phyloP scores from a whole-genome alignment of 2,113 vertebrate species.

The Syngnathus typhle region DNA sequence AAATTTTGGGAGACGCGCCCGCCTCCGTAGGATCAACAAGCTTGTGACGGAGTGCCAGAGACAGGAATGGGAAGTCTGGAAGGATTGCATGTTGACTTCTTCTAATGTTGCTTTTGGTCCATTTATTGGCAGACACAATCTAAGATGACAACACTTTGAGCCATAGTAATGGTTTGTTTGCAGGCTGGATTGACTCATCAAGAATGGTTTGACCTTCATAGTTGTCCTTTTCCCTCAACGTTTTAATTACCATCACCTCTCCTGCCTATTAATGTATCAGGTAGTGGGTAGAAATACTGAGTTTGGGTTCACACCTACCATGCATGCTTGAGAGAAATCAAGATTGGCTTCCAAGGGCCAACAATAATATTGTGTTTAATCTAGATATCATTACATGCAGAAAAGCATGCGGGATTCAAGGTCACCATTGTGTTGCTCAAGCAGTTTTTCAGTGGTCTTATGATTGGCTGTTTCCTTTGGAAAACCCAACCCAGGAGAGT shows the following conservation, averaged over 20 bases:
- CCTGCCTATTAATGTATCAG: background rate
- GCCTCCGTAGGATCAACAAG: background rate
- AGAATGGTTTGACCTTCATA: slow-evolving; percentile 4
- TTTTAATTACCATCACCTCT: slow-evolving; percentile 37
- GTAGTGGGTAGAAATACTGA: background rate
- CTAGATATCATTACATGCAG: slow-evolving; percentile 70
- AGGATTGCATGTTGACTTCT: background rate
- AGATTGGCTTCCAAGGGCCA: slow-evolving; percentile 55
- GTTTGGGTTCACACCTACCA: background rate
- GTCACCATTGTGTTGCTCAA: slow-evolving; percentile 59
- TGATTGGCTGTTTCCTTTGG: slow-evolving; percentile 59
- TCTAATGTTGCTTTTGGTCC: background rate
- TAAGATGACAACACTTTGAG: background rate
- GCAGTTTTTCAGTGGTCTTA: slow-evolving; percentile 41
- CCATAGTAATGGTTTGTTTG: background rate
- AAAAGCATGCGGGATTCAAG: slow-evolving; percentile 65
- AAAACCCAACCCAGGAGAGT: slow-evolving; percentile 55
- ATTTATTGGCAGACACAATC: background rate
- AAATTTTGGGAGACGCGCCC: background rate
- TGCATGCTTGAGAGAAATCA: slow-evolving; percentile 49
- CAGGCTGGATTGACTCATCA: too few species aligned
- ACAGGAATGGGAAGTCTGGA: slow-evolving; percentile 9
- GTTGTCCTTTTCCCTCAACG: slow-evolving; percentile 15
- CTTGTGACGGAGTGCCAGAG: background rate
- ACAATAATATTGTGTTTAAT: slow-evolving; percentile 72